These are phyloP conservation scores for Eulithis prunata DNA, from an alignment of 2,888 invertebrate species.

Conservation along the genomic window DNA sequence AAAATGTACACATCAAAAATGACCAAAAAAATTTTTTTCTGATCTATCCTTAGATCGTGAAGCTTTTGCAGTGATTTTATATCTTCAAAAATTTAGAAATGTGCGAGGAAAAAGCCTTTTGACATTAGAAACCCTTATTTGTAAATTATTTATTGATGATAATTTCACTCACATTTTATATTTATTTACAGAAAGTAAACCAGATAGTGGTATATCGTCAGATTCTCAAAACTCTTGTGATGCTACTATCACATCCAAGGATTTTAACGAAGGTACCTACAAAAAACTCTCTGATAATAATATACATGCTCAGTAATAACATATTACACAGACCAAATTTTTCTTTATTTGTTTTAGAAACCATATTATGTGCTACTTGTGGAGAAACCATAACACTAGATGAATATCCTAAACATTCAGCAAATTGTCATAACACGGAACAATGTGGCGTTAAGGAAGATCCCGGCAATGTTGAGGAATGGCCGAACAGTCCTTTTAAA, in stretches of 20 bases:
- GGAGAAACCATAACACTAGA: slow-evolving; percentile 25
- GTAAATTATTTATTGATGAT: too few species aligned
- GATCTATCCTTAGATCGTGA: too few species aligned
- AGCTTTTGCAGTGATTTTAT: too few species aligned
- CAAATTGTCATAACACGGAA: slow-evolving; percentile 12
- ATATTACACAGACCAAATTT: not conserved
- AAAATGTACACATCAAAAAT: too few species aligned
- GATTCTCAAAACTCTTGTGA: slow-evolving; percentile 51
- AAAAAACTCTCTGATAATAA: not conserved
- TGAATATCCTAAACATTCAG: slow-evolving; percentile 17
- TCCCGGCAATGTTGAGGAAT: slow-evolving; percentile 13
- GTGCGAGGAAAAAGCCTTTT: too few species aligned
- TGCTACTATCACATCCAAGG: slow-evolving; percentile 27
- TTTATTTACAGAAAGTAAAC: slow-evolving; percentile 50
- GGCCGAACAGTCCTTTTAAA: slow-evolving; percentile 26
- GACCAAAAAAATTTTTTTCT: too few species aligned
- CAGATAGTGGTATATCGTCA: slow-evolving; percentile 56
- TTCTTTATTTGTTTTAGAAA: slow-evolving; percentile 31
- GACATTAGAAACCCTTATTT: too few species aligned
- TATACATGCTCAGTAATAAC: not conserved
- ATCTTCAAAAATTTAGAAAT: too few species aligned
- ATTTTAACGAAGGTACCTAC: slow-evolving; percentile 34
- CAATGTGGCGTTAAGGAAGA: slow-evolving; percentile 7
- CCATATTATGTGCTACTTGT: slow-evolving; percentile 21
- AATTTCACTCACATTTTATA: not conserved